Base-by-base conservation (phyloP, 2,113 vertebrate genomes). In the Saguinus midas region DNA sequence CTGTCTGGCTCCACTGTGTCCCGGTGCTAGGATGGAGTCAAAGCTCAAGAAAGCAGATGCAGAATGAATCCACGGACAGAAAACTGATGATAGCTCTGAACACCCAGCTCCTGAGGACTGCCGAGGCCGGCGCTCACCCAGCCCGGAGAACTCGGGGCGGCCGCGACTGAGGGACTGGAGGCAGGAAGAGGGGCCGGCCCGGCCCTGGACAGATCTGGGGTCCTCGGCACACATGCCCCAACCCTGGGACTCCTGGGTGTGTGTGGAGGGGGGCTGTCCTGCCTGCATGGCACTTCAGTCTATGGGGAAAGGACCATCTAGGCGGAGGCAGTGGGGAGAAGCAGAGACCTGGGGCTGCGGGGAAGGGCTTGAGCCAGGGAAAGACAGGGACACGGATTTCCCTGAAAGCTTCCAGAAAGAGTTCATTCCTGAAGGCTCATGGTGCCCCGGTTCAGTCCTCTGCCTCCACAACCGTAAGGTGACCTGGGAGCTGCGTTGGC, bases 321-420 rank as follows among this genome's bases (percentile, higher is more conserved):
- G 70, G 70, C 40, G 32, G 68, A n/a, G 35, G 35, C 68, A 9
- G n/a, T 40, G 70, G 6, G 21, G n/a, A 37, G 68, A n/a, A n/a
- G 35, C 1, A 18, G 35, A n/a, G 35, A 17, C 17, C 17, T 0
- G 17, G 35, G 29, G 16, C 35, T 20, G 17, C 7, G 3, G n/a
- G 35, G 35, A 68, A 18, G 66, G 32, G 66, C 32, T 17, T 35
- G 32, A 68, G 66, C 32, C 6, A 8, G 29, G 66, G 32, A n/a
- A n/a, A 37, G 68, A 17, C 68, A 70, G 35, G 35, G 35, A 70
- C 18, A 72, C 21, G 20, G 70, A 21, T 37, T 23, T 21, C 37
- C 72, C 72, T 4, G 4, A 23, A 73, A 43, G 20, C 37, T 9
- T 73, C 37, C 10, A 13, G 72, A 43, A 73, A 37, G 72, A 43